A percentile compares a stretch with the other conserved stretches of the same genome.
These are phyloP conservation scores for Austrolebias charrua DNA, from an alignment of 2,797 vertebrate species.

Conservation along the genomic window DNA sequence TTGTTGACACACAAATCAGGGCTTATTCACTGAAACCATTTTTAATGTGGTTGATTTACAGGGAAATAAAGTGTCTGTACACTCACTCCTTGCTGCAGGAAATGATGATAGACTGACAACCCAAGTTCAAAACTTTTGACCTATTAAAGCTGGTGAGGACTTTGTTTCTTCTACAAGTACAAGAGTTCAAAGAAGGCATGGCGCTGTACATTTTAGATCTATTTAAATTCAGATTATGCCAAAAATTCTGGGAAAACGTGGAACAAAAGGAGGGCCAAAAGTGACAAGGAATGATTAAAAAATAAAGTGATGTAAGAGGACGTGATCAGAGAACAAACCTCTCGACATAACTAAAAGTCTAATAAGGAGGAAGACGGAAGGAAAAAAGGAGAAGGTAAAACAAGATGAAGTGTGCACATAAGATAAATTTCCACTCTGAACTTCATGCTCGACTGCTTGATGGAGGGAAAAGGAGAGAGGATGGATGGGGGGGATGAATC, in stretches of 20 bases:
- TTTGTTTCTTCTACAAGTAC: too few relatives aligned
- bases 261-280: background rate
- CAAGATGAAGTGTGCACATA: slow-evolving; percentile 54
- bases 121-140: background rate
- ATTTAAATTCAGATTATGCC: too few relatives aligned
- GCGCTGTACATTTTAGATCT: too few relatives aligned
- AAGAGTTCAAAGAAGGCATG: too few relatives aligned
- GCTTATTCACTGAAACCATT: too few relatives aligned
- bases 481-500: slow-evolving; percentile 50
- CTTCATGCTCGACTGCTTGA: slow-evolving; percentile 87
- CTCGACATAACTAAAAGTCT: slow-evolving; percentile 8
- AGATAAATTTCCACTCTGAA: slow-evolving; percentile 72
- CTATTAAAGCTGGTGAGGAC: background rate
- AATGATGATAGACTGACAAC: background rate
- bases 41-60: too few relatives aligned
- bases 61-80: background rate
- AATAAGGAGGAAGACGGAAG: slow-evolving; percentile 12
- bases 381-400: slow-evolving; percentile 38
- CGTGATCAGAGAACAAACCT: slow-evolving; percentile 1
- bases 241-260: too few relatives aligned
- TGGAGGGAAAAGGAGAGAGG: slow-evolving; percentile 55
- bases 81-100: background rate
- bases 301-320: slow-evolving; percentile 24
- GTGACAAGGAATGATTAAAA: background rate
- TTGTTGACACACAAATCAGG: background rate